A percentile compares a stretch with the other conserved stretches of the same genome.
phyloP scores from a whole-genome alignment of 2,113 vertebrate genomes.

The Passer domesticus region DNA sequence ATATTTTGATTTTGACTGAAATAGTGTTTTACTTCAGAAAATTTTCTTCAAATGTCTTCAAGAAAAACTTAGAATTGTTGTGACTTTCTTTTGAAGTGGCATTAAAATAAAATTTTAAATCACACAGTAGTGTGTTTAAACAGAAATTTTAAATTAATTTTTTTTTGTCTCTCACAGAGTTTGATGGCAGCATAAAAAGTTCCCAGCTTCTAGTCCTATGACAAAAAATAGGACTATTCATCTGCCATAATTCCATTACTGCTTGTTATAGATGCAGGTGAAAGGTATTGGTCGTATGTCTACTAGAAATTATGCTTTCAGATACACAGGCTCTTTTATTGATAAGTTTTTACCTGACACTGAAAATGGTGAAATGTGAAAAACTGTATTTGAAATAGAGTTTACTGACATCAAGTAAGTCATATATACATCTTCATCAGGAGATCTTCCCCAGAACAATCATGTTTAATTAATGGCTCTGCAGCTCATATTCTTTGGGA shows the following conservation, averaged over 20 bases:
- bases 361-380: not conserved
- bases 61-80: not conserved
- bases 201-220: not conserved
- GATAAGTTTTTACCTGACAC: not conserved
- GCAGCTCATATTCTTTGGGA: not conserved
- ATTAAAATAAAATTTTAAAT: not conserved
- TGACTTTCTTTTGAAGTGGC: not conserved
- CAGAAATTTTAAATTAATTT: not conserved
- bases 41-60: not conserved
- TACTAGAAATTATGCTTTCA: not conserved
- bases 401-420: not conserved
- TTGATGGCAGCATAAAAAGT: not conserved
- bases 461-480: constrained; percentile 33
- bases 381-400: not conserved
- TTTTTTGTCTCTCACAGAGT: not conserved
- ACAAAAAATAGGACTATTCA: not conserved
- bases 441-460: not conserved
- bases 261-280: not conserved
- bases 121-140: not conserved
- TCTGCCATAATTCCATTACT: not conserved
- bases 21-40: not conserved
- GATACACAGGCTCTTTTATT: not conserved
- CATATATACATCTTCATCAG: not conserved
- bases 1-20: not conserved
- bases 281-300: not conserved